Base-by-base conservation (phyloP, 2,113 vertebrate genomes). In the Poicephalus meyeri region DNA sequence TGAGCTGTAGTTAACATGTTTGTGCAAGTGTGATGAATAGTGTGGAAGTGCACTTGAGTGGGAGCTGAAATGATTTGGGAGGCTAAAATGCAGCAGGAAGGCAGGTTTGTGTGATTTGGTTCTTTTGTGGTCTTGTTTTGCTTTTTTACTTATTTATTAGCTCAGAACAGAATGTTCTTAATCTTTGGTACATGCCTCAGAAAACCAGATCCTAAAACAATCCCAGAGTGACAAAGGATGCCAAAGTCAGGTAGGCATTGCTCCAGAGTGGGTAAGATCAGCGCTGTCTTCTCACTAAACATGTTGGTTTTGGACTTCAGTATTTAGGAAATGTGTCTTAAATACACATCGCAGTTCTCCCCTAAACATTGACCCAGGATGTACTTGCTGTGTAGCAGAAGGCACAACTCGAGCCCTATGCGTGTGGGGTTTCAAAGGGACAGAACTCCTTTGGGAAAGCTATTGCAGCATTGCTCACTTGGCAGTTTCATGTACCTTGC, bases 91-190 rank as follows among this genome's bases (percentile, higher is more conserved):
- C 77, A 47, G 42, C 16, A 52, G 11, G 49, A 80, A 61, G 74
- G 88, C 46, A 77, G 65, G 86, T 41, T 50, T 80, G 37, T 69
- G 60, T n/a, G 7, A 11, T 37, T 74, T 29, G 69, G 61, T 20
- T 8, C 31, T 78, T 16, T 64, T 70, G 58, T 56, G 49, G 28
- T 65, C 44, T 37, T 41, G 21, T 61, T 44, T 44, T 63, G 35
- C 4, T 10, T 73, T 79, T 80, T 60, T 71, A 89, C 53, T 85
- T 96, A 95, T 94, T 95, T 95, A 60, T 86, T 88, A 47, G 87
- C 84, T 92, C 80, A 71, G 88, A 69, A 69, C 29, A 63, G 50
- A 44, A 80, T 39, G 73, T 66, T 87, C 78, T 92, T 73, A 53
- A 21, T 39, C 71, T 88, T 77, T 96, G 68, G 56, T 52, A 61